Conservation (phyloP, 2,797 vertebrate species). For the Heterohyrax brucei region DNA sequence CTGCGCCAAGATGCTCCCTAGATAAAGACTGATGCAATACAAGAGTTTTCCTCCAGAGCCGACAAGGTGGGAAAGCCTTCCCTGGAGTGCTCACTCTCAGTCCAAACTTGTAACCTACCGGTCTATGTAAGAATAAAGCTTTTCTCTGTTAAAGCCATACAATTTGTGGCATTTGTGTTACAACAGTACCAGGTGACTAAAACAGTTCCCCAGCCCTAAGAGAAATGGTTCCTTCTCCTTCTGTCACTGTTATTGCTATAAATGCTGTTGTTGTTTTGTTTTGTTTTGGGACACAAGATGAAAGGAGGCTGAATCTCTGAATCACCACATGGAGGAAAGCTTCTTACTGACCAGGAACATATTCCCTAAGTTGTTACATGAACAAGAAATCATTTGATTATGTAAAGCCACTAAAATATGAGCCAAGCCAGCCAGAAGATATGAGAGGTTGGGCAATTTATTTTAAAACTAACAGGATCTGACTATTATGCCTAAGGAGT, state of each 20-base stretch:
- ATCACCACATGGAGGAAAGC: not conserved
- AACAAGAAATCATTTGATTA: not conserved
- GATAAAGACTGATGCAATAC: too few relatives aligned
- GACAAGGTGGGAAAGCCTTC: too few relatives aligned
- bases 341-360: not conserved
- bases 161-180: too few relatives aligned
- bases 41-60: too few relatives aligned
- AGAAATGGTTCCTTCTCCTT: not conserved
- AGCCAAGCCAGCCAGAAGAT: too few relatives aligned
- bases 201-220: not conserved
- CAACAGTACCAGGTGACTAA: too few relatives aligned
- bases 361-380: not conserved
- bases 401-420: not conserved
- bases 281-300: not conserved
- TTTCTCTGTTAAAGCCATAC: too few relatives aligned
- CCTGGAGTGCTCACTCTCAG: too few relatives aligned
- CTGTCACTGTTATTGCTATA: not conserved
- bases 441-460: too few relatives aligned
- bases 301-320: not conserved
- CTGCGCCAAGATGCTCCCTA: too few relatives aligned
- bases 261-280: not conserved
- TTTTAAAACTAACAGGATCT: not conserved
- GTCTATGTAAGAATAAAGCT: too few relatives aligned
- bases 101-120: too few relatives aligned
- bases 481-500: not conserved